Base-by-base conservation (phyloP, 2,113 vertebrate species). In the Gymnocephalus cernua region DNA sequence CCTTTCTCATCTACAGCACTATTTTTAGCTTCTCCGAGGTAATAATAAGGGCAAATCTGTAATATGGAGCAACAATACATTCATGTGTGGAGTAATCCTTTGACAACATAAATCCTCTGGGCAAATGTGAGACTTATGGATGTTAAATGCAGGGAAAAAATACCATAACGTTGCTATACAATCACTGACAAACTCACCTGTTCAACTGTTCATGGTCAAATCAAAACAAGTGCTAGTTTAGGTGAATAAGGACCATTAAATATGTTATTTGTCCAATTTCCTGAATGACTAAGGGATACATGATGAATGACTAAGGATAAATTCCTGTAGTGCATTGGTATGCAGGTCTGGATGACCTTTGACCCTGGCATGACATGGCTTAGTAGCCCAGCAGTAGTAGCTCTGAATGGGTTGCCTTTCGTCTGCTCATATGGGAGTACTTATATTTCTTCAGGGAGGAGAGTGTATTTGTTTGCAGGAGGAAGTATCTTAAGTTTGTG, bases 361-460 rank as follows among this genome's bases (percentile, higher is more conserved):
- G 71, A 80, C 71, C 77, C 48, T 13, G 50, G 23, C 14, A 51
- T 76, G 21, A 25, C 35, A 57, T 4, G 25, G 47, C 27, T 1
- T 58, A 25, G 32, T 4, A 25, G 53, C 4, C 6, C 1, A 4
- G 15, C 12, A 16, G 21, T 44, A 23, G 47, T 32, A 48, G 68
- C n/a, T 65, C 44, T 58, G 53, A 7, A 10, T 25, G 19, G 15
- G 47, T 14, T 32, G 44, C 23, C 74, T 45, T 65, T 53, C 45
- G 45, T 18, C 38, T 27, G 50, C 68, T 82, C 67, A 70, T 16
- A 70, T 45, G 57, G 64, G 41, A 74, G 68, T 7, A 41, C 41
- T 78, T 63, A n/a, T 59, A 58, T 38, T 51, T 61, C 76, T 50
- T n/a, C 66, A 59, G 74, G 74, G 23, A 79, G 58, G 35, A 14